Conservation (phyloP, 2,797 vertebrate genomes). For the Alca torda region DNA sequence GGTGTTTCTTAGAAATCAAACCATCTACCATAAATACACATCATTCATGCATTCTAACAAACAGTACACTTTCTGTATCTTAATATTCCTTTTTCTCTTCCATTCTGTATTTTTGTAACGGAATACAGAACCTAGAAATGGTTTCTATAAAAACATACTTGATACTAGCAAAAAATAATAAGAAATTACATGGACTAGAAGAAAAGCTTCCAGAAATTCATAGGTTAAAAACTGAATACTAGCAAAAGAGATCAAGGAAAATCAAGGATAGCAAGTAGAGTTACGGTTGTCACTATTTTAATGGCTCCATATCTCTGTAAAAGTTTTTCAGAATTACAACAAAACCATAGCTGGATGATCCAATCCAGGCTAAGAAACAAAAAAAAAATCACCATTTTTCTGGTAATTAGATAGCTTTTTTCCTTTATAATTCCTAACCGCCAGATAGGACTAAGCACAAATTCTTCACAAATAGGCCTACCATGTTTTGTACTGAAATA, state of each 20-base stretch:
- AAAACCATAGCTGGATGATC: neutral
- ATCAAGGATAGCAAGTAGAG: neutral
- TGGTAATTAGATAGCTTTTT: neutral
- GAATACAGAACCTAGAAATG: neutral
- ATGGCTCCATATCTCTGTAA: neutral
- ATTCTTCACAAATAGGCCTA: neutral
- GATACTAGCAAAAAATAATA: neutral
- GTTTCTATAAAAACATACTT: neutral
- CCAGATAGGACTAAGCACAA: neutral
- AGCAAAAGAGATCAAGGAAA: neutral
- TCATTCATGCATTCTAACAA: neutral
- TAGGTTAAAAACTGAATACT: conserved; percentile 2
- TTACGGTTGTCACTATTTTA: neutral
- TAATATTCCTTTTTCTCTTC: neutral
- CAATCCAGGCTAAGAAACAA: neutral
- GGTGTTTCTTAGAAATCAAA: neutral
- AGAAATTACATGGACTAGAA: neutral
- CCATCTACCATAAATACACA: neutral
- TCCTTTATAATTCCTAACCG: neutral
- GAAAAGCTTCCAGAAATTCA: conserved; percentile 2
- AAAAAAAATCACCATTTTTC: neutral
- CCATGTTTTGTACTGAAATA: neutral
- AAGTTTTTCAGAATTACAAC: conserved; percentile 24
- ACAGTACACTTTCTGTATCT: neutral
- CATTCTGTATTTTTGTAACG: neutral